Percentiles rank a stretch among this genome's conserved stretches.
Conservation (phyloP, 1,140 invertebrate species). For the Whitmania pigra region DNA sequence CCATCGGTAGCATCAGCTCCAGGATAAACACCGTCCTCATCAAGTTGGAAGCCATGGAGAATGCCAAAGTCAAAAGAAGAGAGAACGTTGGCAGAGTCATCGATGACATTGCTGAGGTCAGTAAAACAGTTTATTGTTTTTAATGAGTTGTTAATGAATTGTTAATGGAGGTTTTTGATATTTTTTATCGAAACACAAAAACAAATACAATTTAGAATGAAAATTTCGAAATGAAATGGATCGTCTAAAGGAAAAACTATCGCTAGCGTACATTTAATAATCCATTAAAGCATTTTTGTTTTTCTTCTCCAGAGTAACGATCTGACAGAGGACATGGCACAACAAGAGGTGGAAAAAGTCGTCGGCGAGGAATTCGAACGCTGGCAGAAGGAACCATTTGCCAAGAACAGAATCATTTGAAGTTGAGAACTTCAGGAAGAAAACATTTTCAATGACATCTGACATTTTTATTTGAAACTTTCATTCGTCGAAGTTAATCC, state of each 20-base stretch:
- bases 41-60: constrained; percentile 50
- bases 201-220: too few species aligned
- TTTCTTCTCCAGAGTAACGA: constrained; percentile 35
- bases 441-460: too few species aligned
- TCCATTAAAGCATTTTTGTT: too few species aligned
- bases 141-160: background rate
- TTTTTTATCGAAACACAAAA: too few species aligned
- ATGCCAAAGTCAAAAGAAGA: constrained; percentile 45
- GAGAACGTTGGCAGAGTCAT: constrained; percentile 49
- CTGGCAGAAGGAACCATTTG: constrained; percentile 40
- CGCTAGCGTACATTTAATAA: too few species aligned
- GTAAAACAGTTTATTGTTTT: background rate
- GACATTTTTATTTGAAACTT: too few species aligned
- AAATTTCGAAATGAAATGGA: too few species aligned
- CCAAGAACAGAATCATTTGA: background rate
- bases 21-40: constrained; percentile 51
- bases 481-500: too few species aligned
- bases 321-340: constrained; percentile 39
- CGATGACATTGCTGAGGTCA: constrained; percentile 47
- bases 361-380: constrained; percentile 41
- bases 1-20: constrained; percentile 43
- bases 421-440: background rate
- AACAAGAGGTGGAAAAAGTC: constrained; percentile 41
- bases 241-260: too few species aligned
- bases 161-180: too few species aligned